These are phyloP conservation scores for Peromyscus maniculatus DNA, from an alignment of 2,113 vertebrate species.

Conservation along the genomic window DNA sequence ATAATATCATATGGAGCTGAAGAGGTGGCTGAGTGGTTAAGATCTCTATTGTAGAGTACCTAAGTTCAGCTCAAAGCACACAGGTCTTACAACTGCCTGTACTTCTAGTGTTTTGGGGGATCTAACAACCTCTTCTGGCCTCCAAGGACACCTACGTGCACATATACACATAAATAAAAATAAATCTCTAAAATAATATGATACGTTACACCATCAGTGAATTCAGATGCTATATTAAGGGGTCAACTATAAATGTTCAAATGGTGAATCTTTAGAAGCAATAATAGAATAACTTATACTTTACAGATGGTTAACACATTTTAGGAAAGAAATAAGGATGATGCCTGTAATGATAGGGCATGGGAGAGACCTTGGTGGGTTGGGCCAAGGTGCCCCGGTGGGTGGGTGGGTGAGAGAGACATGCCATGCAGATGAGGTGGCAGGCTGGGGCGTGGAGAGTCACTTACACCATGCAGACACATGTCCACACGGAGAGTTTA, in stretches of 20 bases:
- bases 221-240: neutral
- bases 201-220: neutral
- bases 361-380: too few species aligned
- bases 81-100: neutral
- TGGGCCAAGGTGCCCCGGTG: too few species aligned
- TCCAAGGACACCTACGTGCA: neutral
- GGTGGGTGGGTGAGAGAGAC: too few species aligned
- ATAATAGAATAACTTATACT: conserved; percentile 36
- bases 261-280: conserved; percentile 1
- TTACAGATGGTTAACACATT: neutral
- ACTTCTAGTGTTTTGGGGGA: neutral
- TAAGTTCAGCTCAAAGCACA: neutral
- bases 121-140: neutral
- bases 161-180: neutral
- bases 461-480: too few species aligned
- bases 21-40: neutral
- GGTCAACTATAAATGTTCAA: conserved; percentile 33
- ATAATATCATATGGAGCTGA: neutral
- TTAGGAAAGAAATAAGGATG: conserved; percentile 35
- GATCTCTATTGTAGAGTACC: neutral
- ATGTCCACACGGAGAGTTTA: too few species aligned
- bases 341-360: neutral
- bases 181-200: neutral
- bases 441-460: too few species aligned
- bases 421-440: too few species aligned